Percentiles rank a stretch among this genome's conserved stretches.
Conservation (phyloP, 2,797 vertebrate species). For the Melanotaenia boesemani region DNA sequence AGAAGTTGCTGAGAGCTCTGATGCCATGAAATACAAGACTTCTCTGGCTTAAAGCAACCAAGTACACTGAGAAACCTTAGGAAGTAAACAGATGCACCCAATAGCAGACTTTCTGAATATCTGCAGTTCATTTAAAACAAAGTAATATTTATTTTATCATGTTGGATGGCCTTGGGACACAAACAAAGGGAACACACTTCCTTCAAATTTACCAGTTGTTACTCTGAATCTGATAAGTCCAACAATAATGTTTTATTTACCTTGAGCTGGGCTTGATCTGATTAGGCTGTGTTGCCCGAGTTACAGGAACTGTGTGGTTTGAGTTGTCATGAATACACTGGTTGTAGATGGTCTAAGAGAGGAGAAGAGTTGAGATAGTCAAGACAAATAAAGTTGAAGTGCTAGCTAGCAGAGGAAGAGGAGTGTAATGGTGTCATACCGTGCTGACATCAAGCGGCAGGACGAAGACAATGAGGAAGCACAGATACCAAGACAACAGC, state of each 20-base stretch:
- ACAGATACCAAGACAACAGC: constrained; percentile 94
- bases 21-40: too few relatives aligned
- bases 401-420: background rate
- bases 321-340: constrained; percentile 76
- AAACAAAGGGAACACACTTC: background rate
- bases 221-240: background rate
- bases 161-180: background rate
- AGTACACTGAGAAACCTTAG: background rate
- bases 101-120: background rate
- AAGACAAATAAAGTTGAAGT: constrained; percentile 11
- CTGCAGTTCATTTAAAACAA: background rate
- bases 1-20: too few relatives aligned
- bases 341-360: constrained; percentile 83
- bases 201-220: background rate
- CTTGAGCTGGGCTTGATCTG: constrained; percentile 46
- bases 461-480: constrained; percentile 96
- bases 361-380: constrained; percentile 28
- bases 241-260: constrained; percentile 49
- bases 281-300: constrained; percentile 27
- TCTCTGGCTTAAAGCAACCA: background rate
- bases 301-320: constrained; percentile 19
- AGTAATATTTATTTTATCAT: background rate
- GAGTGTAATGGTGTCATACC: constrained; percentile 77
- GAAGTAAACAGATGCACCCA: background rate
- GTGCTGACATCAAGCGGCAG: constrained; percentile 95